Base-by-base conservation (phyloP, 2,113 vertebrate genomes). In the Chloroceryle aenea region DNA sequence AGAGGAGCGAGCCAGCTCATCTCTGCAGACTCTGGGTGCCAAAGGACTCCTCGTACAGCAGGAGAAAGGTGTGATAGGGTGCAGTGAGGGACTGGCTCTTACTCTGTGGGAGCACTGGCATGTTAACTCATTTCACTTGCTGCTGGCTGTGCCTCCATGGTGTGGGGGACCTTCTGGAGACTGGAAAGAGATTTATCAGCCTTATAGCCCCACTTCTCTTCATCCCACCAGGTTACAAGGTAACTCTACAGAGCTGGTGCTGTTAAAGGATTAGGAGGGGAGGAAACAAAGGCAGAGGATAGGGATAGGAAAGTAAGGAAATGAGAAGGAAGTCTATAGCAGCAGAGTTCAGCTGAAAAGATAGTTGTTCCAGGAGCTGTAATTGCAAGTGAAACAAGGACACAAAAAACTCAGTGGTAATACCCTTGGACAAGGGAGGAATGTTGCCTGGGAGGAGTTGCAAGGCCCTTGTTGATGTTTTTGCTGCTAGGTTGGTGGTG, bases 381-480 rank as follows among this genome's bases (percentile, higher is more conserved):
- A 64, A 34, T 14, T 87, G 66, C 47, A 62, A 69, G 42, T 79
- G 10, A 85, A 82, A 74, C 5, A 47, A 42, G 53, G 45, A 73
- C 27, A 42, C 25, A 42, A 71, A 74, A 90, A 47, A 76, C 55
- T 86, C 26, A 4, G 27, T 40, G 55, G 91, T 94, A 80, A 52
- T 68, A 58, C 45, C 29, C 30, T 48, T 55, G 21, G 42, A 62
- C 43, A 66, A 32, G 15, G 59, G 67, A 91, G 56, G 61, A 86
- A 74, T 85, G 90, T 79, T 87, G 85, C 84, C 74, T 50, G 72
- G 87, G 85, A 64, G 87, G 89, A 96, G 95, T 17, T 14, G 55
- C 71, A 71, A 61, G 53, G 82, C 59, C 23, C 17, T 59, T 76
- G 89, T 74, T 93, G 75, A 29, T 87, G 47, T 30, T 75, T 83